These are phyloP conservation scores for Nothocercus nigrocapillus DNA, from an alignment of 2,113 vertebrate species.

Conservation along the genomic window DNA sequence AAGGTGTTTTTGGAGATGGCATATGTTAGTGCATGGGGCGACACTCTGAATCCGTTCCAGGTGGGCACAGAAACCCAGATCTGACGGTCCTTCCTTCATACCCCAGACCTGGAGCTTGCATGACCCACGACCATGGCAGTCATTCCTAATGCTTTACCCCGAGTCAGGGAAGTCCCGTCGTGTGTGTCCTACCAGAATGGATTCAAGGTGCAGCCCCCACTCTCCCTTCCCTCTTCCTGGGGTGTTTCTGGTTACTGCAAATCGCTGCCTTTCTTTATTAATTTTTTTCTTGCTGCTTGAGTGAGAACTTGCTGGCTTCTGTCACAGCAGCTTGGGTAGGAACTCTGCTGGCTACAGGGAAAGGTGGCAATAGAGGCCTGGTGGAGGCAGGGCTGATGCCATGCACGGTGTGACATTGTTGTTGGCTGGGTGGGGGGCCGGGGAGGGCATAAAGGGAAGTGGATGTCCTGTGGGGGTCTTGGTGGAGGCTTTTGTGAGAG, in stretches of 20 bases:
- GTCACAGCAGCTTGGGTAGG: slow-evolving; percentile 63
- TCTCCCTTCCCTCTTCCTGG: slow-evolving; percentile 54
- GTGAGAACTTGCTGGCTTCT: slow-evolving; percentile 69
- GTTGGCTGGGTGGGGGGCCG: neutral
- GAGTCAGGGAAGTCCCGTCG: neutral
- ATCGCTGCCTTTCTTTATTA: slow-evolving; percentile 51
- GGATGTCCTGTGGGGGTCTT: neutral
- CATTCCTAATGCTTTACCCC: slow-evolving; percentile 38
- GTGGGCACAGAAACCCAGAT: slow-evolving; percentile 53
- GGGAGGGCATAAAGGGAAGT: neutral
- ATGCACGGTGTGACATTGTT: neutral
- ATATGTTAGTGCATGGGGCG: slow-evolving; percentile 22
- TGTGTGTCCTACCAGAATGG: slow-evolving; percentile 40
- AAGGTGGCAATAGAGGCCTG: slow-evolving; percentile 21
- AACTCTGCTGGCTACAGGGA: slow-evolving; percentile 21
- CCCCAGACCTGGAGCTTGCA: slow-evolving; percentile 51
- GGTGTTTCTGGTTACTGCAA: slow-evolving; percentile 58
- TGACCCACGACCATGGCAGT: slow-evolving; percentile 47
- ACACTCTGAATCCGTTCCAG: slow-evolving; percentile 71
- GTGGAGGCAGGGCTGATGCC: slow-evolving; percentile 8
- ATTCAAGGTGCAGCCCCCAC: slow-evolving; percentile 41
- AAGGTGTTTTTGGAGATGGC: slow-evolving; percentile 44
- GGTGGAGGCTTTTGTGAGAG: neutral
- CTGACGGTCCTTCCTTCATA: slow-evolving; percentile 32
- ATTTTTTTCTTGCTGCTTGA: slow-evolving; percentile 66